Base-by-base conservation (phyloP, 1,140 invertebrate genomes). In the Helicoverpa zea region DNA sequence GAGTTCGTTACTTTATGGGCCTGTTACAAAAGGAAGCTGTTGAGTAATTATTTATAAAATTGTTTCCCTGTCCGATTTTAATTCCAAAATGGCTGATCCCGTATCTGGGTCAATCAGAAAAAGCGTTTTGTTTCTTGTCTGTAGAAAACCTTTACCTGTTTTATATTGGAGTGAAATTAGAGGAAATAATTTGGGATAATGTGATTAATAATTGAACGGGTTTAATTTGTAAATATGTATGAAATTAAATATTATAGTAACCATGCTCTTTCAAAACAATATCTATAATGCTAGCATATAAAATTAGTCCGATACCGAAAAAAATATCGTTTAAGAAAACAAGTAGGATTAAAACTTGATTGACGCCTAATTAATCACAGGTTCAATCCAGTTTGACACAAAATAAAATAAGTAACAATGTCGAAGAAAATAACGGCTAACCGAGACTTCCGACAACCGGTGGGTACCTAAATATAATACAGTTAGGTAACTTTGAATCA, bases 31-130 rank as follows among this genome's bases (percentile, higher is more conserved):
- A 35, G 35, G 35, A 2, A 35, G 12, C 10, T 59, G 18, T 12
- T 59, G 23, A 12, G 18, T 59, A 29, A 59, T 59, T 59, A 59
- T 59, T 56, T 56, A 29, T 23, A 59, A 23, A 59, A 59, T 23
- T 29, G 56, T 59, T 59, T 59, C 14, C 18, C 1, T 54, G 10
- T 23, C 18, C 10, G 18, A 59, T 29, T 29, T 59, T 59, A 59
- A 59, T 59, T 59, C 14, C 14, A 56, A 56, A 56, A 56, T 18
- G 54, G 54, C 54, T 12, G 54, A 12, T 35, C 35, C 35, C 35
- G 35, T 35, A 59, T 59, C 18, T 59, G 10, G 56, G 56, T 59
- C 18, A 59, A 59, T 12, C 58, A 29, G 23, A 59, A 13, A 59
- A 29, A 59, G 58, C 12, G 58, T 59, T 13, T 59, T 29, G 23